A percentile compares a stretch with the other conserved stretches of the same genome.
Evolutionary conservation across 35 echinoderm and acorn worm species (phyloP).

Genomic region (Heliocidaris erythrogramma): DNA sequence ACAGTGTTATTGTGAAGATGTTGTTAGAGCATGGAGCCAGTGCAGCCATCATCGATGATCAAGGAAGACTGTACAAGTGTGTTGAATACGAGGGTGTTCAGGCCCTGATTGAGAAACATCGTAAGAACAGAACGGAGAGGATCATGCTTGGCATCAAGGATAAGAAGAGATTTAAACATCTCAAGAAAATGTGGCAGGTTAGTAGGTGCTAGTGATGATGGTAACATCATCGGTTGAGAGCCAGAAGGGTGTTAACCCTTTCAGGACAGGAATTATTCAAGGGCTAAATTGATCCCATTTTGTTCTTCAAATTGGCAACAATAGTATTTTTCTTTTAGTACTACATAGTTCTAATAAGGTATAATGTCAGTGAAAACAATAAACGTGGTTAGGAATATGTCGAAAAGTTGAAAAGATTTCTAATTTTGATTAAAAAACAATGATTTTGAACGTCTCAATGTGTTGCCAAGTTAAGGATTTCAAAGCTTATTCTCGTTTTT

Average conservation of each 20-base stretch:
- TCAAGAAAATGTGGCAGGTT: conserved; percentile 96
- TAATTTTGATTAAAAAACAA: too few species aligned
- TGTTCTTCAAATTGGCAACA: too few species aligned
- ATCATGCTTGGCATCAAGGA: conserved; percentile 86
- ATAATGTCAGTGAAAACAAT: neutral
- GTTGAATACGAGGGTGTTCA: conserved; percentile 91
- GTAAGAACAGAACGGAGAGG: conserved; percentile 67
- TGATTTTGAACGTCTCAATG: too few species aligned
- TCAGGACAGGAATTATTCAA: neutral
- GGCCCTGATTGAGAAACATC: conserved; percentile 81
- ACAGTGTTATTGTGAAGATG: conserved; percentile 76
- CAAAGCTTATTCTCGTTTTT: too few species aligned
- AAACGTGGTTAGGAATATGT: too few species aligned
- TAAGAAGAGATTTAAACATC: conserved; percentile 69
- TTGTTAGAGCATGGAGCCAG: conserved; percentile 79
- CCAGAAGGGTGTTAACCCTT: too few species aligned
- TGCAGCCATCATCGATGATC: conserved; percentile 75
- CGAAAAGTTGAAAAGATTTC: too few species aligned
- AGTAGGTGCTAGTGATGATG: neutral
- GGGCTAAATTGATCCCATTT: neutral
- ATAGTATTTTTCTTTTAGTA: too few species aligned
- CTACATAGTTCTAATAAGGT: too few species aligned
- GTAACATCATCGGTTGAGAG: neutral
- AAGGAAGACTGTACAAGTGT: conserved; percentile 81
- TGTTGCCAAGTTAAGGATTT: too few species aligned